Conservation (phyloP, 2,797 vertebrate species). For the Cetoscarus ocellatus region DNA sequence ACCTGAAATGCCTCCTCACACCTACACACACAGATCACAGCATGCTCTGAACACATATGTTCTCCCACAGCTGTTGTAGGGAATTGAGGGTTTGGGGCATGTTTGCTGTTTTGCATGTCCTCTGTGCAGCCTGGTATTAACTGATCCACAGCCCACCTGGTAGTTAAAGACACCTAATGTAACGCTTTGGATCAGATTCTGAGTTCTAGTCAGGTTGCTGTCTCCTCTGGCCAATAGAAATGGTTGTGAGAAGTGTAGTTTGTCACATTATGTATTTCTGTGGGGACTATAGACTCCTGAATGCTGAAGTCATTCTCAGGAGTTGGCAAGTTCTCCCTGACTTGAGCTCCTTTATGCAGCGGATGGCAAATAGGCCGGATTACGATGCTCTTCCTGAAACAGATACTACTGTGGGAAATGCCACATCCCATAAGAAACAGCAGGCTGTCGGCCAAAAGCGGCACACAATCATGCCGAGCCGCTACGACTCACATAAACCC, state of each 20-base stretch:
- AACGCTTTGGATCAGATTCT: conserved; percentile 37
- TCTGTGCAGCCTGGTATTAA: too few relatives aligned
- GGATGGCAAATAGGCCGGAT: conserved; percentile 45
- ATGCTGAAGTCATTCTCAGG: conserved; percentile 30
- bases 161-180: too few relatives aligned
- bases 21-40: too few relatives aligned
- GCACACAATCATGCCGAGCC: conserved; percentile 33
- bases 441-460: conserved; percentile 51
- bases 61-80: too few relatives aligned
- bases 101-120: too few relatives aligned
- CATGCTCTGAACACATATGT: too few relatives aligned
- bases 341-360: conserved; percentile 28
- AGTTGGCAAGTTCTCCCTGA: conserved; percentile 40
- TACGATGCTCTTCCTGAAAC: conserved; percentile 54
- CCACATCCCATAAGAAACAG: conserved; percentile 51
- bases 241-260: conserved; percentile 26
- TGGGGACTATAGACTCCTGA: conserved; percentile 2
- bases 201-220: conserved; percentile 15
- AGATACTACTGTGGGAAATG: conserved; percentile 54
- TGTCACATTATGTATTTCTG: not conserved
- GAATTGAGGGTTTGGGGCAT: too few relatives aligned
- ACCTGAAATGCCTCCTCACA: too few relatives aligned
- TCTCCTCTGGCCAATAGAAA: conserved; percentile 5
- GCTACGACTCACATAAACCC: conserved; percentile 40
- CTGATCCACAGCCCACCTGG: too few relatives aligned